Conservation (phyloP, 2,113 vertebrate species). For the Rhinoptilus africanus region DNA sequence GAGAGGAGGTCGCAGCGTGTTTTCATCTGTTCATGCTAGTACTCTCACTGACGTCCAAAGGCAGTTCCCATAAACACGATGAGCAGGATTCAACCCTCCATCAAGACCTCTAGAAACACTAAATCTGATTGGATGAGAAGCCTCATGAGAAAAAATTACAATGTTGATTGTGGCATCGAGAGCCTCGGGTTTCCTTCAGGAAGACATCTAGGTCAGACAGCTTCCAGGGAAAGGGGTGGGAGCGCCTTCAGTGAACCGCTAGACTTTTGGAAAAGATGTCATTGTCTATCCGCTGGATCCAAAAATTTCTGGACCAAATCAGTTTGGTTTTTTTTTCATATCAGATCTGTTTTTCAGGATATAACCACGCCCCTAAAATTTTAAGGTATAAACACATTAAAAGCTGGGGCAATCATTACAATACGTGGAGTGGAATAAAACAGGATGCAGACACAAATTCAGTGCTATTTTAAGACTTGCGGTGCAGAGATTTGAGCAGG, state of each 20-base stretch:
- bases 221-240: neutral
- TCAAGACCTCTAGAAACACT: neutral
- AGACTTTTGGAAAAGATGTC: neutral
- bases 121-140: neutral
- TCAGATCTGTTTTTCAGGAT: neutral
- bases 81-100: neutral
- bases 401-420: neutral
- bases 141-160: neutral
- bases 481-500: neutral
- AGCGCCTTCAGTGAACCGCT: neutral
- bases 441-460: neutral
- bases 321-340: neutral
- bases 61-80: neutral
- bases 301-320: neutral
- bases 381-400: neutral
- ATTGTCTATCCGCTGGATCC: neutral
- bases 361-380: neutral
- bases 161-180: rapidly evolving
- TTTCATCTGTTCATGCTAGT: neutral
- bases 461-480: conserved; percentile 17
- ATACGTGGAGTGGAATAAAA: neutral
- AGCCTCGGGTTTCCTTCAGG: neutral
- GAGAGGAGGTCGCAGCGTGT: neutral
- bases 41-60: neutral
- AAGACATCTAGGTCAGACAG: neutral